Conservation (phyloP, 2,113 vertebrate genomes). For the Lipophrys pholis region DNA sequence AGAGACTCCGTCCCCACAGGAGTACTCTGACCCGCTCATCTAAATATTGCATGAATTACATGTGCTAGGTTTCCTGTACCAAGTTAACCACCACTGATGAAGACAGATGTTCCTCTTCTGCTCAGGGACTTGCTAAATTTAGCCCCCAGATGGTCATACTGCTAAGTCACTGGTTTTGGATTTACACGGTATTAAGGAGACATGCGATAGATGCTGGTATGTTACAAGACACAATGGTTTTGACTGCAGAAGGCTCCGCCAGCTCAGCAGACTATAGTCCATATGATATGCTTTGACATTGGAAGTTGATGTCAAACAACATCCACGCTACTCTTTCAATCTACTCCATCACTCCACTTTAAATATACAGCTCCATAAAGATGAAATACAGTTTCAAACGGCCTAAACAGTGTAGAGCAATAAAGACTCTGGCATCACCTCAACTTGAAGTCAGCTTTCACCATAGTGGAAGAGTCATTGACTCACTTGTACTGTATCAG, state of each 20-base stretch:
- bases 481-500: conserved; percentile 19
- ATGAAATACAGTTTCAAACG: conserved; percentile 29
- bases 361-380: conserved; percentile 49
- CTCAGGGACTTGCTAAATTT: conserved; percentile 65
- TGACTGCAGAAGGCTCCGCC: neutral
- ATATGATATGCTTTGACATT: conserved; percentile 20
- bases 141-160: conserved; percentile 58
- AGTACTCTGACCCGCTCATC: conserved; percentile 76
- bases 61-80: conserved; percentile 68
- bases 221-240: conserved; percentile 8
- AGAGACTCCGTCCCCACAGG: conserved; percentile 67
- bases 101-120: conserved; percentile 75
- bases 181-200: conserved; percentile 19
- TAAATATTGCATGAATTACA: conserved; percentile 84
- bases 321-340: conserved; percentile 1
- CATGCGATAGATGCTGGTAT: conserved; percentile 9
- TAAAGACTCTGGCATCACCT: conserved; percentile 32
- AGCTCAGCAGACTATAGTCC: conserved; percentile 8
- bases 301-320: conserved; percentile 38
- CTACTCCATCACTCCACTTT: conserved; percentile 23
- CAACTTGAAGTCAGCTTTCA: conserved; percentile 21
- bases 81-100: conserved; percentile 75
- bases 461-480: conserved; percentile 20
- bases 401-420: conserved; percentile 15
- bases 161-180: conserved; percentile 11